phyloP scores from a whole-genome alignment of 2,797 vertebrate species.

The Pseudochromis fuscus region DNA sequence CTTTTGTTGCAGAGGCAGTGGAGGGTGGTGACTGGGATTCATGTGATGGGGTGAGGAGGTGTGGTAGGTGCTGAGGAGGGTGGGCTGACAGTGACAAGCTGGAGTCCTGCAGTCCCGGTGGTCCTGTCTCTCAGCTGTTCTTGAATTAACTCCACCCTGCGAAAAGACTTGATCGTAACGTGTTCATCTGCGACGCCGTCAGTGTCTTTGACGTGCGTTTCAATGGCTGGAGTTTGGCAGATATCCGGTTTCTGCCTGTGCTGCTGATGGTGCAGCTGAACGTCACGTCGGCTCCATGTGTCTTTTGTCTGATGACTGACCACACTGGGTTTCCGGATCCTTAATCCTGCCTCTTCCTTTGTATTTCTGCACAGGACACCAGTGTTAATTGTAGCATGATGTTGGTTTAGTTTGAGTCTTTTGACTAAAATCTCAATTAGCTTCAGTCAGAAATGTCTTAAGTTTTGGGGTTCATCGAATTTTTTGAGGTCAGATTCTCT shows the following conservation, averaged over 20 bases:
- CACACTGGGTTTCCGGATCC: slow-evolving; percentile 7
- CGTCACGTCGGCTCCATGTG: slow-evolving; percentile 6
- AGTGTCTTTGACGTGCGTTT: not conserved
- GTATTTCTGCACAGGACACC: not conserved
- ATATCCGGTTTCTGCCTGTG: slow-evolving; percentile 3
- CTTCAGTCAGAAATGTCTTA: not conserved
- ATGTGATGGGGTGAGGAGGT: slow-evolving; percentile 77
- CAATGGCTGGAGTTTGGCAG: not conserved
- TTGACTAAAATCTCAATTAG: not conserved
- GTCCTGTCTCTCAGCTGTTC: slow-evolving; percentile 69
- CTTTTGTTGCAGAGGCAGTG: slow-evolving; percentile 80
- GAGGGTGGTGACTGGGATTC: slow-evolving; percentile 74
- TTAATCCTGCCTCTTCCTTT: not conserved
- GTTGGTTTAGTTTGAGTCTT: not conserved
- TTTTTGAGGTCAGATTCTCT: not conserved
- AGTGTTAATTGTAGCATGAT: not conserved
- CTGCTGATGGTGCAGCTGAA: slow-evolving; percentile 5
- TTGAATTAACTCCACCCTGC: slow-evolving; percentile 41
- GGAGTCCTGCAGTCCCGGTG: slow-evolving; percentile 72
- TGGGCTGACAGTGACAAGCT: slow-evolving; percentile 72
- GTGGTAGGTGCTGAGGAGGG: slow-evolving; percentile 73
- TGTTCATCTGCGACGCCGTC: slow-evolving; percentile 32
- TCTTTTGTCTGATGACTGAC: slow-evolving; percentile 6
- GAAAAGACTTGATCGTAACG: slow-evolving; percentile 18
- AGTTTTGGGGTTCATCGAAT: not conserved